phyloP scores from a whole-genome alignment of 2,888 invertebrate genomes.

The Dynastes hyllus region DNA sequence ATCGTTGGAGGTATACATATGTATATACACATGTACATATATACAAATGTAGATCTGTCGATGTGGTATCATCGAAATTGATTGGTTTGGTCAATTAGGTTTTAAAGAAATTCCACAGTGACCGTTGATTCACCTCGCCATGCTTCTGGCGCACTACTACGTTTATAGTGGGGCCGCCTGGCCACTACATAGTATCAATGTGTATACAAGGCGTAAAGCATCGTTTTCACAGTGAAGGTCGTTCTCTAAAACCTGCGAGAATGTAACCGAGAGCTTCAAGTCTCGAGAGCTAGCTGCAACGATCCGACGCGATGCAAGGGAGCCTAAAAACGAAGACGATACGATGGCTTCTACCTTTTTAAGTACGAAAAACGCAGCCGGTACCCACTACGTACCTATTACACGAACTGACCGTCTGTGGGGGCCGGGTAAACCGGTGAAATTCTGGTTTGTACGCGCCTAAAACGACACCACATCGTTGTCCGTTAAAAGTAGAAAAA shows the following conservation, averaged over 20 bases:
- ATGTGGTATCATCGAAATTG: constrained; percentile 18
- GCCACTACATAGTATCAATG: neutral
- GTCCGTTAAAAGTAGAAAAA: constrained; percentile 38
- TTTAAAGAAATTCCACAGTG: constrained; percentile 58
- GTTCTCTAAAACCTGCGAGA: constrained; percentile 50
- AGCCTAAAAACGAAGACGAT: neutral
- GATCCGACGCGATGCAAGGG: neutral
- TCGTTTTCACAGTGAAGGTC: constrained; percentile 53
- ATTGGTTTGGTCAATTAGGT: constrained; percentile 50
- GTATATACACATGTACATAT: neutral
- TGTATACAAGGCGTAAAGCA: neutral
- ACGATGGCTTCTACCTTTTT: neutral
- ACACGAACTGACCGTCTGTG: constrained; percentile 13
- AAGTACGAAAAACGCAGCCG: constrained; percentile 4
- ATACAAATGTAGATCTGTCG: neutral
- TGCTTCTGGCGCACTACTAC: constrained; percentile 52
- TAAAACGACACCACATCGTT: neutral
- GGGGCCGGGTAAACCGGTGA: constrained; percentile 18
- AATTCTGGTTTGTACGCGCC: constrained; percentile 28
- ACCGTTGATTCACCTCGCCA: constrained; percentile 57
- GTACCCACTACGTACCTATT: neutral
- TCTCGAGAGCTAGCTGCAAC: constrained; percentile 11
- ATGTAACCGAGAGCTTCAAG: neutral
- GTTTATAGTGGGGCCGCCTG: constrained; percentile 40
- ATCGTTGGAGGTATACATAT: neutral